phyloP scores from a whole-genome alignment of 2,888 invertebrate species.

The Vesta saturnalis region DNA sequence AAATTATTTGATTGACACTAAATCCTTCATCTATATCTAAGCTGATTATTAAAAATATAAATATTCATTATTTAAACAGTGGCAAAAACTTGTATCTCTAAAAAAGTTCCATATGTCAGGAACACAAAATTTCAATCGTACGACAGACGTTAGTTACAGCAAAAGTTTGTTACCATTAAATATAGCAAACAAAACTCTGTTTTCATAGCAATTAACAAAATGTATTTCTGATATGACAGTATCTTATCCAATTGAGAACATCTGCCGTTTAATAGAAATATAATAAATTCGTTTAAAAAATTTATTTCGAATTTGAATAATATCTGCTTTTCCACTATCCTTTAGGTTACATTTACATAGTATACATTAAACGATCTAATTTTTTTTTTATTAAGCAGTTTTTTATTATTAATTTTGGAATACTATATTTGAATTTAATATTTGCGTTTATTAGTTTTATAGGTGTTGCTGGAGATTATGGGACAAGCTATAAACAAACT shows the following conservation, averaged over 20 bases:
- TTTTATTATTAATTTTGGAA: neutral
- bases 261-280: constrained; percentile 50
- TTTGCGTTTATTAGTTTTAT: neutral
- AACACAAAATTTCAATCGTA: constrained; percentile 51
- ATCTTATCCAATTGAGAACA: constrained; percentile 57
- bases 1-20: constrained; percentile 42
- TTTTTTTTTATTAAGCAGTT: neutral
- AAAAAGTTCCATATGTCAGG: constrained; percentile 52
- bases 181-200: constrained; percentile 54
- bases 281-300: constrained; percentile 37
- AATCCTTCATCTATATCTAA: constrained; percentile 41
- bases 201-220: constrained; percentile 57
- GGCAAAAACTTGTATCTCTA: constrained; percentile 47
- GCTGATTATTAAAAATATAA: constrained; percentile 49
- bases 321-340: constrained; percentile 1
- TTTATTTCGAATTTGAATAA: constrained; percentile 3
- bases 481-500: constrained; percentile 48
- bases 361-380: constrained; percentile 9
- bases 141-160: constrained; percentile 49
- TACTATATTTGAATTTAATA: neutral
- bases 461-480: constrained; percentile 43
- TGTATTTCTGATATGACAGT: constrained; percentile 53
- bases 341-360: neutral
- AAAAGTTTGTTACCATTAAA: constrained; percentile 53
- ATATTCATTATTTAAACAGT: constrained; percentile 55